Conservation (phyloP, 2,888 invertebrate species). For the Chloromyia formosa region DNA sequence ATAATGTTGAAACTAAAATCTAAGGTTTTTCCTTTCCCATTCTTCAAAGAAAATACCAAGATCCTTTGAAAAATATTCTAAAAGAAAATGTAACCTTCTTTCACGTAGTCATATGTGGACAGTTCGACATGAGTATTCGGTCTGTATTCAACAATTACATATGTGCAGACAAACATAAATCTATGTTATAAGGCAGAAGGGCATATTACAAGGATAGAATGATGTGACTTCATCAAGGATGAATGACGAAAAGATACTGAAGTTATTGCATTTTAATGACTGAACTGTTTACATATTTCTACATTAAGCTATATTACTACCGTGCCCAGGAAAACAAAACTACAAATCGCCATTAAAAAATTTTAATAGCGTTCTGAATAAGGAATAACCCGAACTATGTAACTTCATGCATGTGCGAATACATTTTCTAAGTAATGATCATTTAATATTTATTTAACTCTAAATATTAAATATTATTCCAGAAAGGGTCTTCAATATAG, state of each 20-base stretch:
- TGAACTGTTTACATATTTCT: neutral
- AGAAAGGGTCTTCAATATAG: conserved; percentile 53
- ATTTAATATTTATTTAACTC: conserved; percentile 65
- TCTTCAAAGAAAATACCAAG: too few species aligned
- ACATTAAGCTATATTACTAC: neutral
- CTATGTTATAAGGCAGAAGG: neutral
- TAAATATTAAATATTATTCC: conserved; percentile 66
- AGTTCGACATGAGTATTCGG: too few species aligned
- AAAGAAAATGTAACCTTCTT: too few species aligned
- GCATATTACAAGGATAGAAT: conserved; percentile 1
- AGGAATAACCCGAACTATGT: conserved; percentile 58
- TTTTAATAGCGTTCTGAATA: conserved; percentile 65
- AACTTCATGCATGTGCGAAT: conserved; percentile 59
- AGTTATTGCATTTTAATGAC: conserved; percentile 14
- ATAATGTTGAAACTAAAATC: too few species aligned
- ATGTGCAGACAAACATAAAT: too few species aligned
- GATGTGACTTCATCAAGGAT: neutral
- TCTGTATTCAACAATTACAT: too few species aligned
- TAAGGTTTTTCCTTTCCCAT: too few species aligned
- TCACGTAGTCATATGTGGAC: too few species aligned
- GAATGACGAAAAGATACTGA: conserved; percentile 1
- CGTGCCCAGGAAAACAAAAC: neutral
- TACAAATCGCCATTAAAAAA: conserved; percentile 60
- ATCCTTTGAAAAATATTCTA: too few species aligned
- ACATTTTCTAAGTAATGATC: conserved; percentile 64